Base-by-base conservation (phyloP, 1,140 invertebrate species). In the Acromyrmex charruanus region DNA sequence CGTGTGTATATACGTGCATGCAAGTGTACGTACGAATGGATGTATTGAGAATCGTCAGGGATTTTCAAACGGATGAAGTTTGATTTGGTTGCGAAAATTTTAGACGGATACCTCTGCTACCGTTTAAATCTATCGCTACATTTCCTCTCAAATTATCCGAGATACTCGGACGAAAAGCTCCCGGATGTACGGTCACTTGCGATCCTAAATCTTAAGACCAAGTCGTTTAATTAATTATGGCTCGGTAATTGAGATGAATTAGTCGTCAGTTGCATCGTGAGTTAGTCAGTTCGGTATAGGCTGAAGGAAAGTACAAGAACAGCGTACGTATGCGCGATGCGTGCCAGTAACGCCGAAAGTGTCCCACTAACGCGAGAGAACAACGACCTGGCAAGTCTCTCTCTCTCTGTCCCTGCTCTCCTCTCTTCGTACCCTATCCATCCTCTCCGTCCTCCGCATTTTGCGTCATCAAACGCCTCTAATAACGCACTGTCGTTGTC, bases 291-390 rank as follows among this genome's bases (percentile, higher is more conserved):
- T 69, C 75, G 44, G 31, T 9, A 25, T 18, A 49, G 66, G 77
- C 53, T 59, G 61, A 49, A 77, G 65, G 81, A 72, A 63, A 77
- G 44, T 55, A 18, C 39, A 44, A 5, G 51, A 28, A 12, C 2
- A 53, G 53, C 35, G 12, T 51, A 28, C 25, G 77, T 85, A 74
- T 82, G 79, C 87, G 79, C 85, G 77, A 91, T 90, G 80, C 82
- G 89, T 89, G 89, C 79, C 89, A 91, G 90, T 90, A 92, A 90
- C 90, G 91, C 92, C 92, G 91, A 93, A 93, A 93, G 92, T 93
- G 92, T 92, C 91, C 92, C 87, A 92, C 87, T 93, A 92, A 92
- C 87, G 86, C 89, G 49, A 87, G 89, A 66, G 92, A 86, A 86
- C 92, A 92, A 93, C 92, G 92, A 92, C 92, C 92, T 87, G 87